Evolutionary conservation across 2,113 vertebrate species (phyloP).

Genomic region (Pedetes capensis): DNA sequence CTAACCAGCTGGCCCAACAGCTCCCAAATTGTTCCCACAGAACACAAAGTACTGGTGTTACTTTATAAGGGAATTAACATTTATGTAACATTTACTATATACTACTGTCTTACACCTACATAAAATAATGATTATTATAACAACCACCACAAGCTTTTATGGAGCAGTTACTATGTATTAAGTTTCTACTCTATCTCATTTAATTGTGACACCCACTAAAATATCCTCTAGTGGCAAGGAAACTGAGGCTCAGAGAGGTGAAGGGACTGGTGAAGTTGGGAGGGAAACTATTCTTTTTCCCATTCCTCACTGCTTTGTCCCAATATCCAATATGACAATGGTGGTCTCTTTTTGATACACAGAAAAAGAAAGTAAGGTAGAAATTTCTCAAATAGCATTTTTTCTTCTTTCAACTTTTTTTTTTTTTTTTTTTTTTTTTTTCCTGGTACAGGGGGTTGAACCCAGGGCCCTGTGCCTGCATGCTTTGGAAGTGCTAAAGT

Average conservation of each 20-base stretch:
- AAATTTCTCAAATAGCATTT: no score
- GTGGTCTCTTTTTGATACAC: background rate
- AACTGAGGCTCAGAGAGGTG: no score
- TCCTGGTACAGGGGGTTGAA: no score
- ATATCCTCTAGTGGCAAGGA: no score
- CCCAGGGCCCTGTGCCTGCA: no score
- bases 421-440: no score
- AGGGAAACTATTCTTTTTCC: background rate
- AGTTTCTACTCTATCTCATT: background rate
- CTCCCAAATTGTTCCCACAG: no score
- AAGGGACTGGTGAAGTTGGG: background rate
- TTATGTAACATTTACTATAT: background rate
- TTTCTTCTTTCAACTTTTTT: no score
- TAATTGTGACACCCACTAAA: background rate
- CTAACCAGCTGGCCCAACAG: no score
- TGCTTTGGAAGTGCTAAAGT: no score
- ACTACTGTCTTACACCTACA: no score
- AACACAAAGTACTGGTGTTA: background rate
- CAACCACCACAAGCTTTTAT: background rate
- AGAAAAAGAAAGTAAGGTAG: background rate
- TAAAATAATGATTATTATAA: background rate
- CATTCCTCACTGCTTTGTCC: background rate
- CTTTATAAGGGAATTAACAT: background rate
- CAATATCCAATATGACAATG: background rate
- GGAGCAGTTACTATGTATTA: background rate